Evolutionary conservation across 2,113 vertebrate genomes (phyloP), one percentile per base, ranked within the genome.

Genomic region (Eudyptes chrysolophus): DNA sequence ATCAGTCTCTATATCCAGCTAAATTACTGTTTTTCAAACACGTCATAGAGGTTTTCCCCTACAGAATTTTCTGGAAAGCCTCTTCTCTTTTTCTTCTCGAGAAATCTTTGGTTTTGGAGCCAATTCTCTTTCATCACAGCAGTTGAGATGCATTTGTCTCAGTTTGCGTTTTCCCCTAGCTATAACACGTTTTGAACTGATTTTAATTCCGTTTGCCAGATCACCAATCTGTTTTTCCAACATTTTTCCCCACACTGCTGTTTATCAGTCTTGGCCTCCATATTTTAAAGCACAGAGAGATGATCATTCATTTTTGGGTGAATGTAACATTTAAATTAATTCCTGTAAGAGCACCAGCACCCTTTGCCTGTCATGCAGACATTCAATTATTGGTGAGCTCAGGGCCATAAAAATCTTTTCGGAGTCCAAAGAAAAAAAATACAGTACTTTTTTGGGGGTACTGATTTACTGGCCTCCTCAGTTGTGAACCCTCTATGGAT

Each of bases 31-130:
- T 60, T 95, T 84, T 71, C 64, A 82, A 87, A 79, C 32, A 86
- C 3, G 4, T 72, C 78, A 83, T 26, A 89, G 64, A 95, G 84
- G 36, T 51, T 90, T 97, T 94, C 75, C 81, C 84, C 75, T 66
- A 40, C 52, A 94, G 84, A 96, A 65, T 90, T 93, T 96, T 94
- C 90, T 97, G 94, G 84, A 97, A 92, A 96, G 40, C 13, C 12
- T 95, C 64, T 69, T 83, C 38, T 36, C 69, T 92, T 76, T 69
- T 93, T 62, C 13, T 87, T 94, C 69, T 90, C 75, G 36, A 94
- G 60, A 90, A 95, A 84, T 86, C 54, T 92, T 90, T 93, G 46
- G 10, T 2, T 96, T 84, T 90, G 68, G 24, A 94, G 90, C 94
- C 96, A 97, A 89, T 60, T 95, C 51, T 84, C 88, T 95, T 96